Base-by-base conservation (phyloP, 2,888 invertebrate genomes). In the Griposia aprilina region DNA sequence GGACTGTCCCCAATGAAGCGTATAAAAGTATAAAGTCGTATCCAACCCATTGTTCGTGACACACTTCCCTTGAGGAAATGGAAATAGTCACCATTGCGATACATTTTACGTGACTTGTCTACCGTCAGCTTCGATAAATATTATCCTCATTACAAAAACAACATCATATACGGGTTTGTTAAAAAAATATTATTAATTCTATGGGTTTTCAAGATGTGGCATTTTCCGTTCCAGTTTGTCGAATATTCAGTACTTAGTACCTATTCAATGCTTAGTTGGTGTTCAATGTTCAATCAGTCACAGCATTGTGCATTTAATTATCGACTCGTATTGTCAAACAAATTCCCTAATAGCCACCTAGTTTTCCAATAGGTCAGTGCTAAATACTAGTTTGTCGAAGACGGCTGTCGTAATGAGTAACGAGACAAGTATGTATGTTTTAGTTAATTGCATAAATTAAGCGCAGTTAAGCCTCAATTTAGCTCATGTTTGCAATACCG, bases 11-110 rank as follows among this genome's bases (percentile, higher is more conserved):
- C 78, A 79, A 79, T 89, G 67, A 82, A 81, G 75, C 84, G 87
- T 73, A 76, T 81, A 74, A 71, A 74, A 74, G 87, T 73, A 76
- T 81, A 74, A 71, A 74, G 75, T 69, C 74, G 82, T 80, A 82
- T 36, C 75, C 82, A 75, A 78, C 66, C 86, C 60, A 90, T 92
- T 91, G 91, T 91, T 90, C 83, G 88, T 87, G 89, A 82, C 88
- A 90, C 80, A 88, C 77, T 85, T 86, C 77, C 68, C 72, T 72
- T 52, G 74, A 77, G 81, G 76, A 80, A 85, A 86, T 74, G 74
- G 80, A 76, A 74, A 71, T 68, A 77, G 72, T 69, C 73, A 71
- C 55, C 55, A 69, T 83, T 78, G 74, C 74, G 69, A 78, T 73
- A 77, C n/a, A 60, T 55, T 80, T 76, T 81, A 74, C 78, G 85